Conservation (phyloP, 2,888 invertebrate species). For the Coelopa pilipes region DNA sequence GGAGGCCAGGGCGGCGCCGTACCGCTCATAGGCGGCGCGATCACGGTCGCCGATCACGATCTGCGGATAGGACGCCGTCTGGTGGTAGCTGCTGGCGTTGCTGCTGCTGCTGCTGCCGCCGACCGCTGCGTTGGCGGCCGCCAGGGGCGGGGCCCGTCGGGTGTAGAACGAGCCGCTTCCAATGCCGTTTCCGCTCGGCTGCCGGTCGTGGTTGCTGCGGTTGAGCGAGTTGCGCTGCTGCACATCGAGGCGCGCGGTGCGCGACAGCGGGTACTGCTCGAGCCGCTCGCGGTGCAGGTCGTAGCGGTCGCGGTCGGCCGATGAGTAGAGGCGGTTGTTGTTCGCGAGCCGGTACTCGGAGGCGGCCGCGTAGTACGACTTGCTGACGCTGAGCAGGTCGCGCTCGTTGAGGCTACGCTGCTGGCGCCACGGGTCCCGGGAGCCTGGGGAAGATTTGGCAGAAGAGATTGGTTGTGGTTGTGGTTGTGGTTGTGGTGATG, state of each 20-base stretch:
- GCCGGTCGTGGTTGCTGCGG: constrained; percentile 69
- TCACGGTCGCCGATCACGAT: constrained; percentile 61
- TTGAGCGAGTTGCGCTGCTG: constrained; percentile 66
- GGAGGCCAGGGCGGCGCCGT: constrained; percentile 46
- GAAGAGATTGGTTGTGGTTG: background rate
- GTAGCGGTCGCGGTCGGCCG: constrained; percentile 62
- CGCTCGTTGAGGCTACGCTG: constrained; percentile 64
- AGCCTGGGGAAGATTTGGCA: constrained; percentile 29
- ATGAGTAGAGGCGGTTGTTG: constrained; percentile 60
- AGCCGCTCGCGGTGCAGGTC: constrained; percentile 60
- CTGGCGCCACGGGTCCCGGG: constrained; percentile 61
- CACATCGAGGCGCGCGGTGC: constrained; percentile 65
- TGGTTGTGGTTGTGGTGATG: constrained; percentile 8
- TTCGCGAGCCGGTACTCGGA: constrained; percentile 57
- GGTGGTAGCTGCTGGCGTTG: constrained; percentile 55
- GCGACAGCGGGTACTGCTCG: constrained; percentile 61
- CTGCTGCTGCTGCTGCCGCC: constrained; percentile 43
- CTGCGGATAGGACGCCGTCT: constrained; percentile 65
- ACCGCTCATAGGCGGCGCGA: constrained; percentile 57
- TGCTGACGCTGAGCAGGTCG: constrained; percentile 57
- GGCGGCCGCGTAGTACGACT: constrained; percentile 47
- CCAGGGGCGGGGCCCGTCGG: constrained; percentile 47
- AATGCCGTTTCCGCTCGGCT: constrained; percentile 49
- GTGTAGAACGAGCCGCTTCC: constrained; percentile 23
- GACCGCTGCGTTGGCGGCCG: constrained; percentile 42